These are phyloP conservation scores for Percina caprodes DNA, from an alignment of 2,113 vertebrate species.

Conservation along the genomic window DNA sequence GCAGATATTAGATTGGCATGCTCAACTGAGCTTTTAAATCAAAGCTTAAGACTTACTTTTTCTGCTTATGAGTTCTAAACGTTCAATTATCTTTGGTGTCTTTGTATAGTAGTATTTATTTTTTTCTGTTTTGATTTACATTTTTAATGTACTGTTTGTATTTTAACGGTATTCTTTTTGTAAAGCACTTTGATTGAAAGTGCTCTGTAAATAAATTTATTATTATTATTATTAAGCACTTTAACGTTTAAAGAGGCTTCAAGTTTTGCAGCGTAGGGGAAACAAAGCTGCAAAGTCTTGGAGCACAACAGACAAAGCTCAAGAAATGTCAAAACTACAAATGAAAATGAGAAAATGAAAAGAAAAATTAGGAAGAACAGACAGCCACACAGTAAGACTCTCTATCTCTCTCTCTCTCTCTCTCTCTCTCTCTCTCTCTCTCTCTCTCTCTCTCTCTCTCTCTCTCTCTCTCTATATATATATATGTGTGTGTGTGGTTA, in stretches of 20 bases:
- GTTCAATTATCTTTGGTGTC: too few relatives aligned
- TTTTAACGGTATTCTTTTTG: too few relatives aligned
- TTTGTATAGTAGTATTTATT: too few relatives aligned
- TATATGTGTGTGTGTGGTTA: slow-evolving; percentile 6
- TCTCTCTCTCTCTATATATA: neutral
- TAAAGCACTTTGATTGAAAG: too few relatives aligned
- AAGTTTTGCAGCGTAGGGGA: slow-evolving; percentile 18
- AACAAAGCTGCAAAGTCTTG: slow-evolving; percentile 26
- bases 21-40: too few relatives aligned
- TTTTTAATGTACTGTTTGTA: too few relatives aligned
- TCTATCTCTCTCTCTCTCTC: slow-evolving; percentile 5
- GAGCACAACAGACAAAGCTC: slow-evolving; percentile 37
- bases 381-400: slow-evolving; percentile 36
- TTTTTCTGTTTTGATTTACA: too few relatives aligned
- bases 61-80: too few relatives aligned
- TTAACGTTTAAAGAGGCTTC: neutral
- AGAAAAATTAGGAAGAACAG: slow-evolving; percentile 47
- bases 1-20: too few relatives aligned
- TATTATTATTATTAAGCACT: too few relatives aligned
- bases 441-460: slow-evolving; percentile 15
- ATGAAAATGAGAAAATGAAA: slow-evolving; percentile 56
- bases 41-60: too few relatives aligned
- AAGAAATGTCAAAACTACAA: slow-evolving; percentile 36
- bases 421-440: slow-evolving; percentile 7
- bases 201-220: too few relatives aligned